phyloP scores from a whole-genome alignment of 2,113 vertebrate species.

The Anarhynchus alexandrinus region DNA sequence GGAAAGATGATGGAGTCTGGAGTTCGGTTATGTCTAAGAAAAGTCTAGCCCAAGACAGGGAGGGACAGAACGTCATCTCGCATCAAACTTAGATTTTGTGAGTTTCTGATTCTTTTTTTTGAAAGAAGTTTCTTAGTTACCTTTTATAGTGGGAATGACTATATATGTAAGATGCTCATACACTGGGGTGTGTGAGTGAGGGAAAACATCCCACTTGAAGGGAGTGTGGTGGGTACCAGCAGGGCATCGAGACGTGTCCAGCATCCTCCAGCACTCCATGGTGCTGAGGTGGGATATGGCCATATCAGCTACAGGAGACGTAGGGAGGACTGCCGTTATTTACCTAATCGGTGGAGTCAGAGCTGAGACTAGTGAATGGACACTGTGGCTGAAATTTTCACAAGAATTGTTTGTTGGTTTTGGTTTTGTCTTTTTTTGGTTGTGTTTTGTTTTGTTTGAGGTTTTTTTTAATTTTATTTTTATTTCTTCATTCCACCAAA shows the following conservation, averaged over 20 bases:
- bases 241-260: accelerated
- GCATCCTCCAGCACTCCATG: neutral
- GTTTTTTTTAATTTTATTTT: too few species aligned
- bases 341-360: neutral
- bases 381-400: neutral
- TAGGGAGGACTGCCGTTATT: accelerated
- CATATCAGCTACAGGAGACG: neutral
- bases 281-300: neutral
- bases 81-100: neutral
- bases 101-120: neutral
- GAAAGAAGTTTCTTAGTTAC: neutral
- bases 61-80: neutral
- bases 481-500: neutral
- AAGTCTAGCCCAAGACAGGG: neutral
- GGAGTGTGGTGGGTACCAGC: neutral
- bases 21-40: neutral
- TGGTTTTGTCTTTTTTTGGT: accelerated
- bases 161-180: neutral
- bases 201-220: neutral
- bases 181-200: neutral
- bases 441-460: neutral
- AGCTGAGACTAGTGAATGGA: neutral
- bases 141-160: neutral
- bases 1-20: neutral
- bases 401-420: neutral